A percentile compares a stretch with the other conserved stretches of the same genome.
Conservation (phyloP, 2,797 vertebrate genomes). For the Macropodus opercularis region DNA sequence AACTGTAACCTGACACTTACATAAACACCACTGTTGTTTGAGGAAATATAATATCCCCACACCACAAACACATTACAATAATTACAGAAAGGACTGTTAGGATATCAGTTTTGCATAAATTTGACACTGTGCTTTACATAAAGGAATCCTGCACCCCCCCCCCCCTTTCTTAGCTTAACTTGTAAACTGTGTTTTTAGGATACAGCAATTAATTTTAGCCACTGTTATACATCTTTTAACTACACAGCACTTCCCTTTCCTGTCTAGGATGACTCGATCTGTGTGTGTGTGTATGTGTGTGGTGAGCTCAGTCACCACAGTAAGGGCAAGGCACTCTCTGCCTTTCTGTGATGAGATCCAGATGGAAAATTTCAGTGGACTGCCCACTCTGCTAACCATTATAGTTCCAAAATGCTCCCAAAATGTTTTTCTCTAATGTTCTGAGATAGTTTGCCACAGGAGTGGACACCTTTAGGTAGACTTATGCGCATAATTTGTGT, state of each 20-base stretch:
- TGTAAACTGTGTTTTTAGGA: slow-evolving; percentile 54
- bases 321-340: slow-evolving; percentile 64
- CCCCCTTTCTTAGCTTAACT: slow-evolving; percentile 36
- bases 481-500: slow-evolving; percentile 13
- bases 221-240: slow-evolving; percentile 66
- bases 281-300: slow-evolving; percentile 35
- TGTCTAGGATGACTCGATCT: slow-evolving; percentile 62
- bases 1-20: no score
- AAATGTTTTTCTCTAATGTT: slow-evolving; percentile 43
- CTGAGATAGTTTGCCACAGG: slow-evolving; percentile 32
- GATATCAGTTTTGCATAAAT: no score
- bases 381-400: slow-evolving; percentile 73
- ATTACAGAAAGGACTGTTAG: no score
- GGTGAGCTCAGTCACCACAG: slow-evolving; percentile 69
- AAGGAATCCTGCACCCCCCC: no score
- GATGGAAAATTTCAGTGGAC: slow-evolving; percentile 74
- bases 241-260: slow-evolving; percentile 76
- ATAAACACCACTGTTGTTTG: no score
- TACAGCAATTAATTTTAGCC: slow-evolving; percentile 61
- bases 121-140: no score
- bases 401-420: slow-evolving; percentile 64
- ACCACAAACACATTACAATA: no score
- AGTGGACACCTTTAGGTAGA: slow-evolving; percentile 19
- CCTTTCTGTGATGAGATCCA: slow-evolving; percentile 75
- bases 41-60: no score